Percentiles rank a stretch among this genome's conserved stretches.
Evolutionary conservation across 2,888 invertebrate genomes (phyloP).

Genomic region (Heliconius charithonia): DNA sequence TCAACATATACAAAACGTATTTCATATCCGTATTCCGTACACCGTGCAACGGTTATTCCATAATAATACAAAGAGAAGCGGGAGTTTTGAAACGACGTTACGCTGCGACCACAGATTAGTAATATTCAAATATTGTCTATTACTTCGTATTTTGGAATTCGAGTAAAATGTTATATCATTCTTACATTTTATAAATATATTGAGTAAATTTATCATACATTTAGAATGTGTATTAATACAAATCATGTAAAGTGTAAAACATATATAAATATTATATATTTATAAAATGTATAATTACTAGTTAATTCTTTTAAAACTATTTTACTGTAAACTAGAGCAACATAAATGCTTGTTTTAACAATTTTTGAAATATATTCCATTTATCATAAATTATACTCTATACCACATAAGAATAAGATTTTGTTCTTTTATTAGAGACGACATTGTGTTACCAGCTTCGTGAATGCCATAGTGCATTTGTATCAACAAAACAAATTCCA

Average conservation of each 20-base stretch:
- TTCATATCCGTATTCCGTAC: no score
- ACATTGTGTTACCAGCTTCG: slow-evolving; percentile 10
- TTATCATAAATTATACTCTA: background rate
- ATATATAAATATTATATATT: no score
- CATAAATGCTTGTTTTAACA: background rate
- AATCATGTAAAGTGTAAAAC: background rate
- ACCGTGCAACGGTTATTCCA: background rate
- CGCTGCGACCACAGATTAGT: background rate
- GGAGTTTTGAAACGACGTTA: slow-evolving; percentile 2
- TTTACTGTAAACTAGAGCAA: background rate
- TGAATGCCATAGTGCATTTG: slow-evolving; percentile 42
- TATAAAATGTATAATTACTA: no score
- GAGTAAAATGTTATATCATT: background rate
- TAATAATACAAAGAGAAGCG: background rate
- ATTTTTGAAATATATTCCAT: background rate
- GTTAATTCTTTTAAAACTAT: no score
- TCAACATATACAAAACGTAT: background rate
- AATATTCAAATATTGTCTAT: slow-evolving; percentile 11
- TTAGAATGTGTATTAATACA: background rate
- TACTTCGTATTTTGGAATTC: background rate
- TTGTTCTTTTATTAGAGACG: background rate
- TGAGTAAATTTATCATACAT: background rate
- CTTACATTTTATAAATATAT: background rate
- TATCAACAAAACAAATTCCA: slow-evolving; percentile 46
- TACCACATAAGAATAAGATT: background rate